phyloP scores from a whole-genome alignment of 2,888 invertebrate species.

The Spilosoma lubricipeda region DNA sequence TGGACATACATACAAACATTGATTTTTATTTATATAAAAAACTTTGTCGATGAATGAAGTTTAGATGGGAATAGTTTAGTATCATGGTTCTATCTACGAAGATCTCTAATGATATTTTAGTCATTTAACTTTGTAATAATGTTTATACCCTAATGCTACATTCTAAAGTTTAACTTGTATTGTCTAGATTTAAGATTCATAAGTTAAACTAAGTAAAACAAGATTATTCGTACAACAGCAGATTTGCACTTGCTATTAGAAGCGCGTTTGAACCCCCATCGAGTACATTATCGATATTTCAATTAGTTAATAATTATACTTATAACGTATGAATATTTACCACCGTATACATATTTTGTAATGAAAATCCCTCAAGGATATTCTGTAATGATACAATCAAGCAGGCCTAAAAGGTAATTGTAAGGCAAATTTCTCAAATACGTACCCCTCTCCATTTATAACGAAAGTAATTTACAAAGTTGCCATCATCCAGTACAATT shows the following conservation, averaged over 20 bases:
- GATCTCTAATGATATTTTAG: no score
- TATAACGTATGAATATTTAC: not conserved
- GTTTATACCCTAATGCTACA: no score
- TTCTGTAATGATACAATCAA: not conserved
- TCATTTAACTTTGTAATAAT: no score
- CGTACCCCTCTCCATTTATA: conserved; percentile 26
- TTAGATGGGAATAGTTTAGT: no score
- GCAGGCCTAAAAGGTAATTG: not conserved
- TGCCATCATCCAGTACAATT: conserved; percentile 36
- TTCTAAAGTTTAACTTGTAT: no score
- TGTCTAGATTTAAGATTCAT: no score
- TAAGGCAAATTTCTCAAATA: conserved; percentile 27
- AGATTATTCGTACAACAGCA: no score
- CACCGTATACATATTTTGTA: not conserved
- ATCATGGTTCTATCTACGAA: no score
- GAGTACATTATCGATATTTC: not conserved
- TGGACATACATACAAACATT: no score
- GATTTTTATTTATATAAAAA: no score
- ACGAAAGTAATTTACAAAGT: conserved; percentile 48
- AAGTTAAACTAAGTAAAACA: no score
- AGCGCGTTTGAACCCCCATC: not conserved
- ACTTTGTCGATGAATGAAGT: no score
- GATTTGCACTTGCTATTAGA: not conserved
- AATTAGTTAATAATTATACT: not conserved
- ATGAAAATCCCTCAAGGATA: not conserved